A percentile compares a stretch with the other conserved stretches of the same genome.
These are phyloP conservation scores for Lepidocolaptes lacrymiger DNA, from an alignment of 2,797 vertebrate genomes.

Conservation along the genomic window DNA sequence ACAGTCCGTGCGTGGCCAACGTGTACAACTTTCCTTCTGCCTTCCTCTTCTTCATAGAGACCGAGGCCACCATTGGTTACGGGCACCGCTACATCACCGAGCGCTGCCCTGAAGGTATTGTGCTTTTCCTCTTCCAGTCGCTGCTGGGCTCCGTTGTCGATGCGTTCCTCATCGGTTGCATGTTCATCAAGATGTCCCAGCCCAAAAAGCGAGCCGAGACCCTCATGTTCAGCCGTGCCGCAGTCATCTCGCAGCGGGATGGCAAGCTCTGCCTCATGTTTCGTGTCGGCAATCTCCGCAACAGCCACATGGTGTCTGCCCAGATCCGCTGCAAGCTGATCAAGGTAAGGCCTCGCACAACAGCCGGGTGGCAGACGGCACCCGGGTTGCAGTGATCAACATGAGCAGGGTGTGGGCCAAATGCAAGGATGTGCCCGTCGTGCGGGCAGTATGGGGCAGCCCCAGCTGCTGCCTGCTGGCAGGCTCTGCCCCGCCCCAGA, in stretches of 20 bases:
- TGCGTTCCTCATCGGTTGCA: slow-evolving; percentile 92
- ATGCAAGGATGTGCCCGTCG: accelerated
- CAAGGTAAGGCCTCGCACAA: slow-evolving; percentile 76
- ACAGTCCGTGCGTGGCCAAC: slow-evolving; percentile 89
- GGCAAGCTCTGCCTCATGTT: slow-evolving; percentile 93
- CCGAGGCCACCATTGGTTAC: slow-evolving; percentile 91
- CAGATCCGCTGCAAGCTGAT: slow-evolving; percentile 94
- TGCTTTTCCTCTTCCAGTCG: slow-evolving; percentile 92
- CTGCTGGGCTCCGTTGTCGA: slow-evolving; percentile 90
- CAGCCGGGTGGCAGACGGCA: accelerated
- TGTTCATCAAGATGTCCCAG: slow-evolving; percentile 97
- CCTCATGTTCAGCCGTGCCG: slow-evolving; percentile 90
- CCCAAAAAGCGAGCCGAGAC: slow-evolving; percentile 93
- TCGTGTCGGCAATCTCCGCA: slow-evolving; percentile 90
- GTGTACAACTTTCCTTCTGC: slow-evolving; percentile 94
- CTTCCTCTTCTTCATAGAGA: slow-evolving; percentile 93
- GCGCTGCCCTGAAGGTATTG: slow-evolving; percentile 90
- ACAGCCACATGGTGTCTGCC: slow-evolving; percentile 94
- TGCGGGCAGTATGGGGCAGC: accelerated
- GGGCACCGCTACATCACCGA: slow-evolving; percentile 91
- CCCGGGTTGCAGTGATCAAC: accelerated
- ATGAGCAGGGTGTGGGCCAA: accelerated
- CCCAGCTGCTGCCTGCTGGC: not conserved
- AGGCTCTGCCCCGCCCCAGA: not conserved
- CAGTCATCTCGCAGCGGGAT: slow-evolving; percentile 89